These are phyloP conservation scores for Ctena decussata DNA, from an alignment of 2,888 invertebrate species.

Conservation along the genomic window DNA sequence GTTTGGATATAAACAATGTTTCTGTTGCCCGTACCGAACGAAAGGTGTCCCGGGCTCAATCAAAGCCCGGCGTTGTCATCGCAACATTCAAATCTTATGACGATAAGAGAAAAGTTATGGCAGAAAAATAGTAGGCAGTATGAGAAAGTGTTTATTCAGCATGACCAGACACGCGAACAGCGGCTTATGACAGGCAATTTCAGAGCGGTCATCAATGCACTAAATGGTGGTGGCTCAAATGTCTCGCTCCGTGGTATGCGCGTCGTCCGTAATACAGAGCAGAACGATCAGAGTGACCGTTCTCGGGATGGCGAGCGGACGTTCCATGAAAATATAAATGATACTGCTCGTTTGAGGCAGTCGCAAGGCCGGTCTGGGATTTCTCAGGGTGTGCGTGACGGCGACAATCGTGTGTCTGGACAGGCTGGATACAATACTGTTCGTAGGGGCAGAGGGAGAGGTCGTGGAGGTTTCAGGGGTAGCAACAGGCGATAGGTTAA, in stretches of 20 bases:
- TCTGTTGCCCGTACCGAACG: too few relatives aligned
- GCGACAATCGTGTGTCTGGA: too few relatives aligned
- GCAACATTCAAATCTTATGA: too few relatives aligned
- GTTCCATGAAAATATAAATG: not conserved
- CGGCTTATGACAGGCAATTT: not conserved
- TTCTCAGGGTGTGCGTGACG: too few relatives aligned
- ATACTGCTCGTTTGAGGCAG: not conserved
- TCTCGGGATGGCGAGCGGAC: not conserved
- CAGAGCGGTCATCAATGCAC: not conserved
- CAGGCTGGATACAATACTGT: not conserved
- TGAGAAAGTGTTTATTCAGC: not conserved
- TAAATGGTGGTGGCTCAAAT: not conserved
- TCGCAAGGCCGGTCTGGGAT: too few relatives aligned
- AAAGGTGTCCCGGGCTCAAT: too few relatives aligned
- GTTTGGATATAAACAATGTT: too few relatives aligned
- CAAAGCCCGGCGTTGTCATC: too few relatives aligned
- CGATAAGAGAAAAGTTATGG: too few relatives aligned
- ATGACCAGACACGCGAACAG: not conserved
- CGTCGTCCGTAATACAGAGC: not conserved
- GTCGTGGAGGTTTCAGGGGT: not conserved
- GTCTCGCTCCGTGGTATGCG: not conserved
- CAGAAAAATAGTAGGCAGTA: not conserved
- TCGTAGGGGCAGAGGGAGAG: not conserved
- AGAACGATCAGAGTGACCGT: not conserved
- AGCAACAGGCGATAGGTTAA: not conserved